Conservation (phyloP, 2,797 vertebrate species). For the Labeo calbasu region DNA sequence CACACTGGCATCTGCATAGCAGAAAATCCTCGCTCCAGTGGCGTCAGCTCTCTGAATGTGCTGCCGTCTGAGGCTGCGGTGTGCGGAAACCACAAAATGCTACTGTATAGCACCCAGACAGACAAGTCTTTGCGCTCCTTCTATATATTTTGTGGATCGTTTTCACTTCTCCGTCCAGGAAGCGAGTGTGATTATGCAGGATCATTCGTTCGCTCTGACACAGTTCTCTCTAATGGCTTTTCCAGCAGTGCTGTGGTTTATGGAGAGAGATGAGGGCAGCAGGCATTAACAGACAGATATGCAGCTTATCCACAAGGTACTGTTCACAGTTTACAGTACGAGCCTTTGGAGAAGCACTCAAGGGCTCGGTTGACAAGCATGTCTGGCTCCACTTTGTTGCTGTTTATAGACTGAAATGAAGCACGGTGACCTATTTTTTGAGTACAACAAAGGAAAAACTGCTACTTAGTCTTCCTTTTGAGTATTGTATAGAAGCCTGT, state of each 20-base stretch:
- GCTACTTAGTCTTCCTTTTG: slow-evolving; percentile 13
- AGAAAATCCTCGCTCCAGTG: background rate
- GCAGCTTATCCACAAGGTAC: slow-evolving; percentile 14
- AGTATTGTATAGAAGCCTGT: background rate
- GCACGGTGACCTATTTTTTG: slow-evolving; percentile 22
- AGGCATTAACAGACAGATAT: slow-evolving; percentile 33
- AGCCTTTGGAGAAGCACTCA: slow-evolving; percentile 12
- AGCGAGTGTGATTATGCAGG: slow-evolving; percentile 21
- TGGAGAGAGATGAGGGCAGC: slow-evolving; percentile 27
- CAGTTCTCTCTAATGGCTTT: slow-evolving; percentile 36
- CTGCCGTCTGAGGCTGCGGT: slow-evolving; percentile 2
- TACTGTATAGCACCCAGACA: slow-evolving; percentile 12
- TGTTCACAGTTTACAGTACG: slow-evolving; percentile 42
- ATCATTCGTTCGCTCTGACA: slow-evolving; percentile 5
- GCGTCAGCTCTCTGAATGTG: background rate
- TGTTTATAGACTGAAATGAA: slow-evolving; percentile 47
- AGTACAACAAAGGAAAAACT: slow-evolving; percentile 20
- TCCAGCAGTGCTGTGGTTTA: slow-evolving; percentile 30
- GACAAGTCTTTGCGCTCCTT: background rate
- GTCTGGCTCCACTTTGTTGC: slow-evolving; percentile 48
- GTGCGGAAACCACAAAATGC: slow-evolving; percentile 26
- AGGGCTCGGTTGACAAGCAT: slow-evolving; percentile 28
- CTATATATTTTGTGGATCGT: background rate
- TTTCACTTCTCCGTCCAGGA: slow-evolving; percentile 20
- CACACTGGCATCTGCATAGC: slow-evolving; percentile 1